phyloP scores from a whole-genome alignment of 64 coral and sea anemone genomes.

The Montipora capricornis region DNA sequence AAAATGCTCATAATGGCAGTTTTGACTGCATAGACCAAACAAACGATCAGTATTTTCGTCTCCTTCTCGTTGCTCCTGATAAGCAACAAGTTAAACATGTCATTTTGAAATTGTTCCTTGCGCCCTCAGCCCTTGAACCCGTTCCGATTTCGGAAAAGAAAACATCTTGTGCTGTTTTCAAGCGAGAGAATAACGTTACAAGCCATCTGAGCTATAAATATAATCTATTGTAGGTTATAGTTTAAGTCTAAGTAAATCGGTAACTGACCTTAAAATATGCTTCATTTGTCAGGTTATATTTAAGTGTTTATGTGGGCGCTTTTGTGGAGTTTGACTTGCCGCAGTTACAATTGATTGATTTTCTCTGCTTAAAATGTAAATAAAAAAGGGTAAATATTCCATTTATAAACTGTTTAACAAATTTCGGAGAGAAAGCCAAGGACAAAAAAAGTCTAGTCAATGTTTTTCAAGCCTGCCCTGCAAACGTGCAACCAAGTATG shows the following conservation, averaged over 20 bases:
- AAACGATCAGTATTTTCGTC: neutral
- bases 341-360: neutral
- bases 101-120: neutral
- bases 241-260: neutral
- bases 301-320: neutral
- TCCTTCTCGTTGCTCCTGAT: neutral
- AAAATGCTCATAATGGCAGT: neutral
- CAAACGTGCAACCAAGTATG: no score
- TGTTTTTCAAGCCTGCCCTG: no score
- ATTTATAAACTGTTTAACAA: neutral
- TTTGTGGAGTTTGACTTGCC: neutral
- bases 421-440: neutral
- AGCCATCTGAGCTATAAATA: neutral
- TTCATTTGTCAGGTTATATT: neutral
- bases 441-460: no score
- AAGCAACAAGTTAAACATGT: neutral
- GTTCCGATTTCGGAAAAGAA: slow-evolving; percentile 4
- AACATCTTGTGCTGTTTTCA: slow-evolving; percentile 6
- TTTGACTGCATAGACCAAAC: neutral
- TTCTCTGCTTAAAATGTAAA: neutral
- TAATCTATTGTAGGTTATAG: neutral
- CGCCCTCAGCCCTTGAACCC: neutral
- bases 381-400: neutral
- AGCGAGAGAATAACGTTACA: neutral
- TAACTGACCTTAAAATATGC: neutral